Percentiles rank a stretch among this genome's conserved stretches.
These are phyloP conservation scores for Cantharis rustica DNA, from an alignment of 2,888 invertebrate species.

Conservation along the genomic window DNA sequence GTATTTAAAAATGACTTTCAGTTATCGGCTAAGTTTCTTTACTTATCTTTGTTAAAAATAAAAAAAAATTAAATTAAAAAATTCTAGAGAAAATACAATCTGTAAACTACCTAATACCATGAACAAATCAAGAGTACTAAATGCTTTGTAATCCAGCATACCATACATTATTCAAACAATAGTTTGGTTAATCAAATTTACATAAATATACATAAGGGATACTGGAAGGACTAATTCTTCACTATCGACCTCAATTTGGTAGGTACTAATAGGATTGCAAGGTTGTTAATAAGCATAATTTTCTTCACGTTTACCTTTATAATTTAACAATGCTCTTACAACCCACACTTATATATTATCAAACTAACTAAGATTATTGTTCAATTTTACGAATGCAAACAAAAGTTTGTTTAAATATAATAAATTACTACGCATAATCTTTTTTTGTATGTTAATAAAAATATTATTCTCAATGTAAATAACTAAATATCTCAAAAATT, in stretches of 20 bases:
- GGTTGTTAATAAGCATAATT: not conserved
- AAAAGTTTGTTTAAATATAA: not conserved
- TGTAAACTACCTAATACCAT: not conserved
- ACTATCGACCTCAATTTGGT: not conserved
- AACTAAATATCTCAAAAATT: not conserved
- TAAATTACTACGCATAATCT: not conserved
- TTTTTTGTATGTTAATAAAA: not conserved
- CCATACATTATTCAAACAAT: constrained; percentile 7
- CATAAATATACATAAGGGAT: constrained; percentile 4
- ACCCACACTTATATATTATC: not conserved
- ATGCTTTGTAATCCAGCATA: not conserved
- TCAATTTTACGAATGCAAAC: not conserved
- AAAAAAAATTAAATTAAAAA: too few species aligned
- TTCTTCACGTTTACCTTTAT: not conserved
- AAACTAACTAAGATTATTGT: not conserved
- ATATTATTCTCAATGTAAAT: not conserved
- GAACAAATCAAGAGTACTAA: not conserved
- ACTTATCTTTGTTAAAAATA: too few species aligned
- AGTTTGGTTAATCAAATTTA: constrained; percentile 4
- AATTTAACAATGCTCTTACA: not conserved
- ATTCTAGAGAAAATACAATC: too few species aligned
- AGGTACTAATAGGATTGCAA: not conserved
- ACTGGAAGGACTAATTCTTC: not conserved
- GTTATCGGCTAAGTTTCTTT: too few species aligned
- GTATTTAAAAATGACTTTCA: too few species aligned